Base-by-base conservation (phyloP, 2,888 invertebrate species). In the Sialis fuliginosa region DNA sequence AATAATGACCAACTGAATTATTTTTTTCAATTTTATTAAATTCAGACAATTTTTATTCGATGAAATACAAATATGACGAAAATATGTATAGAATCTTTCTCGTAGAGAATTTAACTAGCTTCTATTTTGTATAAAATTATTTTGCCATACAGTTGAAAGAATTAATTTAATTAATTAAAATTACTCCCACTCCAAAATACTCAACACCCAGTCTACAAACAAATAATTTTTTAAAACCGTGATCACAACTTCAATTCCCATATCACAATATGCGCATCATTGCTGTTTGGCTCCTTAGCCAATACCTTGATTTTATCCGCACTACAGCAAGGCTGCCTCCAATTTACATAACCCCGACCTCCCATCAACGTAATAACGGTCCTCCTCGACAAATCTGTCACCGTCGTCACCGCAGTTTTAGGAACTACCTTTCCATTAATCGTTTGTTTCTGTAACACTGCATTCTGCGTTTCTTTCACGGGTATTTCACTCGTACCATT, bases 331-430 rank as follows among this genome's bases (percentile, higher is more conserved):
- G 81, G 75, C 57, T 85, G 85, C 48, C 86, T 71, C 81, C 87
- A 86, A 65, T 87, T 86, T 22, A 85, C 77, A 59, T 91, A 92
- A 4, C 91, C 91, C 8, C 88, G 73, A 2, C 91, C 91, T 1
- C 90, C 91, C 72, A 87, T 86, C 45, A 91, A 66, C 0, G 88
- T 87, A 40, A 91, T 76, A 31, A 90, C 80, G 0, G 90, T 90
- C 50, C 83, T 69, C 52, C 82, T 63, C 51, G 75, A 71, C 56
- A 73, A 52, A 57, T 72, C 58, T 39, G 69, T 62, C 5, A 39
- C 30, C 49, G 54, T 55, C 9, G 52, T 50, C 22, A 44, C 45
- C 42, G 54, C 57, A 31, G 53, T 55, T 48, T 57, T 57, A 4
- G 53, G 47, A 37, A 51, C 40, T 22, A 50, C 48, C 43, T 49